Evolutionary conservation across 2,888 invertebrate species (phyloP).

Genomic region (Diaprepes abbreviatus): DNA sequence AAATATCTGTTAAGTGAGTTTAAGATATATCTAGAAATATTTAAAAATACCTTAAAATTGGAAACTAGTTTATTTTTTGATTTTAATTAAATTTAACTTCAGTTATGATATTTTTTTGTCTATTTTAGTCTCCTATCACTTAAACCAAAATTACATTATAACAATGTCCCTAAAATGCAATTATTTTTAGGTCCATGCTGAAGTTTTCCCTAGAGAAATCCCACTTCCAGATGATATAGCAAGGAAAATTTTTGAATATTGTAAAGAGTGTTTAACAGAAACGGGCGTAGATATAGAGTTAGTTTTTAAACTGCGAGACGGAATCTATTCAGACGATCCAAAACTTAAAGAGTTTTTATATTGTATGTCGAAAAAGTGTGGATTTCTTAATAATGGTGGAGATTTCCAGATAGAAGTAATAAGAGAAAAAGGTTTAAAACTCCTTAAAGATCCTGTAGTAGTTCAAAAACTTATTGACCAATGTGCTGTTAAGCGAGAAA

Average conservation of each 20-base stretch:
- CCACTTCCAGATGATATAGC: conserved; percentile 19
- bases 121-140: too few species aligned
- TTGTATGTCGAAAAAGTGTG: conserved; percentile 42
- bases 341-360: conserved; percentile 40
- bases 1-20: too few species aligned
- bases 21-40: too few species aligned
- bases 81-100: too few species aligned
- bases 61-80: too few species aligned
- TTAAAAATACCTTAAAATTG: too few species aligned
- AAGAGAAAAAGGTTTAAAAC: conserved; percentile 21
- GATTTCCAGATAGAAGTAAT: conserved; percentile 31
- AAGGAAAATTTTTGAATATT: conserved; percentile 16
- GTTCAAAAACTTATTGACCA: conserved; percentile 45
- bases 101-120: too few species aligned
- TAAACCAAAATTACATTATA: too few species aligned
- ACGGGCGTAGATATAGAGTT: conserved; percentile 31
- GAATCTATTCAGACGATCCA: conserved; percentile 41
- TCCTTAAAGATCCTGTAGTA: conserved; percentile 23
- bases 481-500: conserved; percentile 47
- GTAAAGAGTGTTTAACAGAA: conserved; percentile 39
- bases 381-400: conserved; percentile 42
- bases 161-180: too few species aligned
- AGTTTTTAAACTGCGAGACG: conserved; percentile 35
- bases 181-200: conserved; percentile 15
- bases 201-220: conserved; percentile 15